Conservation (phyloP, 2,888 invertebrate species). For the Drosophila nigricruria region DNA sequence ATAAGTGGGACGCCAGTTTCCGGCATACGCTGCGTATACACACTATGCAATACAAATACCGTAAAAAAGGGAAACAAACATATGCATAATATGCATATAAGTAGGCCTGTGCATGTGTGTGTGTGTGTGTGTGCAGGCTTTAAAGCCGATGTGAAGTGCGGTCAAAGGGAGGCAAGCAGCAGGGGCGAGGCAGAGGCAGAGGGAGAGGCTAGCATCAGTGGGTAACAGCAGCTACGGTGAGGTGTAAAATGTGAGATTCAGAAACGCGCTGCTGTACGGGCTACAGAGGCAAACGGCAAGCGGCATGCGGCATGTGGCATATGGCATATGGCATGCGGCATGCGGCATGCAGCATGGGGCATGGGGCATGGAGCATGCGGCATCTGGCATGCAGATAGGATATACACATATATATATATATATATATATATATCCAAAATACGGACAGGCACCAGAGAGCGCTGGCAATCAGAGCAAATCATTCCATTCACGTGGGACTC, state of each 20-base stretch:
- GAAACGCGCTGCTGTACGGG: conserved; percentile 12
- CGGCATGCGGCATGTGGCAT: background rate
- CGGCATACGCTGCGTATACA: conserved; percentile 61
- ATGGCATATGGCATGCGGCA: background rate
- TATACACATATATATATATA: conserved; percentile 4
- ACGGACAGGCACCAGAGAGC: conserved; percentile 16
- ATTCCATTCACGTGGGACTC: conserved; percentile 42
- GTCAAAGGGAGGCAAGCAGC: conserved; percentile 14
- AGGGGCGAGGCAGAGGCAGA: background rate
- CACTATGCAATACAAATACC: conserved; percentile 56
- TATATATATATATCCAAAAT: conserved; percentile 5
- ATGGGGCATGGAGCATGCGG: background rate
- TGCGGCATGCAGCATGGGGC: background rate
- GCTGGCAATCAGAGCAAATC: conserved; percentile 44
- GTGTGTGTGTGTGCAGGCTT: conserved; percentile 19
- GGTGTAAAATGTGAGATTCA: conserved; percentile 34
- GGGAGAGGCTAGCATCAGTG: background rate
- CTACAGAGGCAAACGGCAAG: background rate
- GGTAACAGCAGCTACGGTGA: background rate
- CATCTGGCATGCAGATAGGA: conserved; percentile 4
- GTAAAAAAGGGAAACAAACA: conserved; percentile 13
- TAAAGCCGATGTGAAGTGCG: conserved; percentile 5
- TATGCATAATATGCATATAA: conserved; percentile 15
- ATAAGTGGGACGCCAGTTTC: conserved; percentile 62
- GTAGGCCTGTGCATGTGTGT: conserved; percentile 11